Evolutionary conservation across 2,888 invertebrate genomes (phyloP), one percentile per base, ranked within the genome.

Genomic region (Dynastes tityus): DNA sequence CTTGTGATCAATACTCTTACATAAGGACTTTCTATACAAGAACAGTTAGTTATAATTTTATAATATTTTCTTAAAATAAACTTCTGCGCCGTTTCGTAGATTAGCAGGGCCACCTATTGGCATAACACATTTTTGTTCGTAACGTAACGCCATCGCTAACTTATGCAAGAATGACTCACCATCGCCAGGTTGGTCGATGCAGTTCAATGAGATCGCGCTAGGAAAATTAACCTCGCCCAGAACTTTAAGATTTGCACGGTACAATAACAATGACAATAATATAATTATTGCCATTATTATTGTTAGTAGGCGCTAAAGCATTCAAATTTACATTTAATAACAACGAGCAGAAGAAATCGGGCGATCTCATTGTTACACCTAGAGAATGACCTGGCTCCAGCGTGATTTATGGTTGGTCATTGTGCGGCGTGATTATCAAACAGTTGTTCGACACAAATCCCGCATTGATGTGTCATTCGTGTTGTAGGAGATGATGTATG

Each of bases 201-300:
- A 74, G 63, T 74, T 61, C 61, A 74, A 74, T 74, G 73, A 61
- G 73, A 74, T 63, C 73, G 73, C 73, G 63, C 73, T 61, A 74
- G 63, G 61, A 74, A 74, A 74, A 74, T 74, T 61, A 45, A 74
- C 73, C 73, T 74, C 73, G 45, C 73, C 73, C 58, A 74, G 61
- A 45, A 74, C 61, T 11, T 22, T 40, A 74, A 74, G 73, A 74
- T 68, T 29, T 74, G 73, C 73, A 74, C 61, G 27, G 22, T 55
- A 74, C 61, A 74, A 51, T 68, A 68, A 74, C 73, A 74, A 74
- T 74, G 32, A 29, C 27, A 32, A n/a, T 55, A 71, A 74, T 8
- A 45, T 74, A 58, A 74, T 74, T 61, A 61, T 74, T 51, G 68
- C 53, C 51, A n/a, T 40, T 61, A 74, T 74, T 61, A 40, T 22